A percentile compares a stretch with the other conserved stretches of the same genome.
phyloP scores from a whole-genome alignment of 1,140 invertebrate species.

The Aradophagus sp. region DNA sequence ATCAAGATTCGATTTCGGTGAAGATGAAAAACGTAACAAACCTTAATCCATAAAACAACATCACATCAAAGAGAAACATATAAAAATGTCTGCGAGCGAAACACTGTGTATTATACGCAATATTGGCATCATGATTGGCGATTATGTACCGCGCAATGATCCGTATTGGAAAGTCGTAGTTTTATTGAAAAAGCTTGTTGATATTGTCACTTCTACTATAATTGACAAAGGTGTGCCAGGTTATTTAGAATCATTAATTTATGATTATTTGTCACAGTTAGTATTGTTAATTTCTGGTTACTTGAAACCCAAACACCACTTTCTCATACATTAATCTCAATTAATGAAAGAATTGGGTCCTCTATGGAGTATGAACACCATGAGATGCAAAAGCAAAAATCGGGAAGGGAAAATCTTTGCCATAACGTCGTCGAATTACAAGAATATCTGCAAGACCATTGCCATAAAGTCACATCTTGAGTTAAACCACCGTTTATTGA shows the following conservation, averaged over 20 bases:
- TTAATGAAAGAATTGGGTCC: conserved; percentile 2
- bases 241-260: conserved; percentile 10
- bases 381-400: conserved; percentile 11
- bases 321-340: conserved; percentile 3
- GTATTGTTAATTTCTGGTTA: not conserved
- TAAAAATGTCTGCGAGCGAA: conserved; percentile 21
- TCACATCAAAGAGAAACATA: conserved; percentile 1
- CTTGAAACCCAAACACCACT: conserved; percentile 19
- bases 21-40: conserved; percentile 8
- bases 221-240: conserved; percentile 3
- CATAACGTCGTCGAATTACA: not conserved
- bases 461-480: not conserved
- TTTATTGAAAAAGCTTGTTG: conserved; percentile 10
- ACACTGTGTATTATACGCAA: conserved; percentile 12
- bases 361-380: not conserved
- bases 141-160: conserved; percentile 10
- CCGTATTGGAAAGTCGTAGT: conserved; percentile 13
- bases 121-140: conserved; percentile 21
- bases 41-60: not conserved
- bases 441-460: conserved; percentile 6
- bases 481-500: not conserved
- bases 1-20: not conserved
- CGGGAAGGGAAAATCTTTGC: not conserved
- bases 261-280: conserved; percentile 3
- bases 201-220: conserved; percentile 9